A percentile compares a stretch with the other conserved stretches of the same genome.
These are phyloP conservation scores for Rhegmatorhina hoffmannsi DNA, from an alignment of 2,113 vertebrate species.

Conservation along the genomic window DNA sequence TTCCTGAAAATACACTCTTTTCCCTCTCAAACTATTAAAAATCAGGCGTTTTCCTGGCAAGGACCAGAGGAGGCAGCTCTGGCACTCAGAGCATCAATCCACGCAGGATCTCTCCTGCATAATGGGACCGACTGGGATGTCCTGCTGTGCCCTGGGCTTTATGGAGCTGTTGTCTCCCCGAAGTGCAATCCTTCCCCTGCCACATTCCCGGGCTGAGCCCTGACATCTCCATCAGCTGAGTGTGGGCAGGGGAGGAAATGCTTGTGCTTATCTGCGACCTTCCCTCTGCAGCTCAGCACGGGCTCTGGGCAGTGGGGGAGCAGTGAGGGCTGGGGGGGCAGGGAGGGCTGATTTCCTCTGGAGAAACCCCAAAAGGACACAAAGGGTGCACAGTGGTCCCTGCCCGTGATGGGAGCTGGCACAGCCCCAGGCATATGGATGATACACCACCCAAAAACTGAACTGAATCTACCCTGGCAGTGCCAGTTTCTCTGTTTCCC, in stretches of 20 bases:
- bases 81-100: accelerated
- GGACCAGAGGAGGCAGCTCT: neutral
- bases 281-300: neutral
- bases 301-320: neutral
- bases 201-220: neutral
- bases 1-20: neutral
- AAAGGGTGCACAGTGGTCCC: accelerated
- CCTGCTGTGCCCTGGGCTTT: neutral
- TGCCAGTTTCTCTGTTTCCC: too few species aligned
- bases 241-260: neutral
- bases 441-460: neutral
- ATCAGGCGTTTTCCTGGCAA: neutral
- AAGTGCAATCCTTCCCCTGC: neutral
- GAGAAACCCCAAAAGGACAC: neutral
- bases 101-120: accelerated
- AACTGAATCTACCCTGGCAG: neutral
- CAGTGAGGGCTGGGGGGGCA: too few species aligned
- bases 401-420: accelerated
- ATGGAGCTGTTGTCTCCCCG: neutral
- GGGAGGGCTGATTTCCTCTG: too few species aligned
- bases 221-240: accelerated
- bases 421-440: accelerated
- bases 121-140: accelerated
- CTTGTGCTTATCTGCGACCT: neutral
- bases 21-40: neutral